Evolutionary conservation across 37 sponge, comb jelly and placozoan species (phyloP), one percentile per base, ranked within the genome.

Genomic region (Halichondria panicea): DNA sequence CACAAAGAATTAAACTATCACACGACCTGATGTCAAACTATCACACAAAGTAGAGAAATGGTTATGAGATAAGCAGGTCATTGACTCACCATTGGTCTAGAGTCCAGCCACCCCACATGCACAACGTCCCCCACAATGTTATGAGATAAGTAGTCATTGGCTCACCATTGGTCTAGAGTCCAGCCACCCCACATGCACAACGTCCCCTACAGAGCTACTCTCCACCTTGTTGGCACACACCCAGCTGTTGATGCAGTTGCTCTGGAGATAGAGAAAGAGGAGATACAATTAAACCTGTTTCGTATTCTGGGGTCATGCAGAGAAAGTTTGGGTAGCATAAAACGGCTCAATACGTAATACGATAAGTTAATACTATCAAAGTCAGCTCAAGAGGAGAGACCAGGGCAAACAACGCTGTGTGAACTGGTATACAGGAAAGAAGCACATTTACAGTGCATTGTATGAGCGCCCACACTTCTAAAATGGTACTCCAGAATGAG

Each of bases 61-160:
- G 36, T 6, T 4, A 63, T n/a, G n/a, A n/a, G n/a, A n/a, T n/a
- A n/a, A n/a, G n/a, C n/a, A n/a, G n/a, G n/a, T n/a, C n/a, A n/a
- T n/a, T n/a, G n/a, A n/a, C 71, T 48, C 55, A 84, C 84, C 66
- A 70, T 55, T 38, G 86, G 72, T 65, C 66, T 42, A 40, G 61
- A 72, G 44, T 85, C 86, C 36, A 85, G 52, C 86, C 86, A 85
- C 15, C 58, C 70, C 1, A 55, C 72, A 42, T 85, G 66, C 28
- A 85, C 46, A 8, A 85, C 67, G 22, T 13, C 36, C 5, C 50
- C 45, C 11, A 40, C n/a, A n/a, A n/a, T n/a, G n/a, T n/a, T n/a
- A n/a, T n/a, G n/a, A n/a, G n/a, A n/a, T n/a, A n/a, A n/a, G n/a
- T n/a, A n/a, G n/a, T n/a, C n/a, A n/a, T n/a, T n/a, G n/a, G n/a